Base-by-base conservation (phyloP, 2,888 invertebrate genomes). In the Nomada fabriciana region DNA sequence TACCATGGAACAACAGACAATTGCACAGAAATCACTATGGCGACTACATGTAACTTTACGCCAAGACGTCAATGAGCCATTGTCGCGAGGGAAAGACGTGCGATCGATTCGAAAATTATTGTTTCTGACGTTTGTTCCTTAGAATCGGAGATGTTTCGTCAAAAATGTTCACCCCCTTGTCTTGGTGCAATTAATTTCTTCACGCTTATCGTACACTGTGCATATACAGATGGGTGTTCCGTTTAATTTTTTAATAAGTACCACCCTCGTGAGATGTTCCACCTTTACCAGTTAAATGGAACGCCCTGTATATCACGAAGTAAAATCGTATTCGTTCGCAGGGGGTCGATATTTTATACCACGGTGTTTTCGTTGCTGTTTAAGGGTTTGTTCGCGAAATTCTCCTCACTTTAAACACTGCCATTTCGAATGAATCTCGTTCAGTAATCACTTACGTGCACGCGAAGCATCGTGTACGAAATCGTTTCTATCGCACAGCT, bases 1-100 rank as follows among this genome's bases (percentile, higher is more conserved):
- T 83, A 78, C 83, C 83, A 65, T 65, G 65, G 47, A 69, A 47
- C 47, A 69, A 53, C 53, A 53, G 59, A 73, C 43, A 61, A 61
- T 2, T 47, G 47, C 47, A 47, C 47, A 47, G 47, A 47, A 36
- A 47, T 47, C 47, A 47, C 47, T 47, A 47, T 3, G 47, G 15
- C 15, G 47, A 47, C 47, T 11, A 47, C 15, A 36, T 36, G 36
- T 25, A 52, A 78, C 36, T 36, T 43, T 25, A 29, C 72, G 71
- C 77, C 67, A 67, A 57, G 52, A 61, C 61, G 70, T 75, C 75
- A 47, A 36, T 47, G 29, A 75, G 52, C 64, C 25, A 52, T 25
- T 50, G 52, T 23, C 65, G 15, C 25, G 23, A 18, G n/a, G 53
- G 64, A 69, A 57, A 13, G 20, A 9, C 52, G 74, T 43, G 76